Percentiles rank a stretch among this genome's conserved stretches.
These are phyloP conservation scores for Pardalotus punctatus DNA, from an alignment of 2,113 vertebrate genomes.

Conservation along the genomic window DNA sequence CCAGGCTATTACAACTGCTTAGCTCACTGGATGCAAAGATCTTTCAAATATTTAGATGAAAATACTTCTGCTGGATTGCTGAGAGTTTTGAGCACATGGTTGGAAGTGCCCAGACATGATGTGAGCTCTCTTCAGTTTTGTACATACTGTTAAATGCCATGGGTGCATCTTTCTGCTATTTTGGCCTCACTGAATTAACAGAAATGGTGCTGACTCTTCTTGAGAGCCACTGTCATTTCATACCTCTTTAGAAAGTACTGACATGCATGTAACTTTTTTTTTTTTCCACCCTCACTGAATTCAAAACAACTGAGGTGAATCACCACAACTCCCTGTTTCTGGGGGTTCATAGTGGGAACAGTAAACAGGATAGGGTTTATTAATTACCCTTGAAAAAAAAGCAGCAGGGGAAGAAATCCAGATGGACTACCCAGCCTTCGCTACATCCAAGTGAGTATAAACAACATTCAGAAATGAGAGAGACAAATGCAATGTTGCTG, in stretches of 20 bases:
- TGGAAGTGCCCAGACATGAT: neutral
- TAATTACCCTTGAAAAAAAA: conserved; percentile 7
- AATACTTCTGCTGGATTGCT: neutral
- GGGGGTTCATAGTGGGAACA: neutral
- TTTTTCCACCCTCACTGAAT: neutral
- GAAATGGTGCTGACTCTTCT: neutral
- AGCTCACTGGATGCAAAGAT: neutral
- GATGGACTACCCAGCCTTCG: neutral
- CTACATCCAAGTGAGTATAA: neutral
- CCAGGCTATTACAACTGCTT: neutral
- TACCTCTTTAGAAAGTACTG: neutral
- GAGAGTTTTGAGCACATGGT: neutral
- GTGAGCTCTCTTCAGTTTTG: neutral
- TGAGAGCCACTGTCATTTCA: neutral
- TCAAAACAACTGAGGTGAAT: neutral
- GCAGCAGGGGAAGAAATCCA: neutral
- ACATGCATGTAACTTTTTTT: neutral
- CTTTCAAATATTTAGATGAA: neutral
- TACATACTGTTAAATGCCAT: neutral
- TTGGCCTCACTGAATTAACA: neutral
- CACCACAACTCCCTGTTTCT: neutral
- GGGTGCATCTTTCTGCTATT: neutral
- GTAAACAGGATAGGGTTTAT: neutral
- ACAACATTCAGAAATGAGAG: neutral
- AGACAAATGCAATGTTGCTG: neutral